Conservation (phyloP, 30 jellyfish, hydroid and myxozoan species). For the Aurelia aurita complex sp. Pacific region DNA sequence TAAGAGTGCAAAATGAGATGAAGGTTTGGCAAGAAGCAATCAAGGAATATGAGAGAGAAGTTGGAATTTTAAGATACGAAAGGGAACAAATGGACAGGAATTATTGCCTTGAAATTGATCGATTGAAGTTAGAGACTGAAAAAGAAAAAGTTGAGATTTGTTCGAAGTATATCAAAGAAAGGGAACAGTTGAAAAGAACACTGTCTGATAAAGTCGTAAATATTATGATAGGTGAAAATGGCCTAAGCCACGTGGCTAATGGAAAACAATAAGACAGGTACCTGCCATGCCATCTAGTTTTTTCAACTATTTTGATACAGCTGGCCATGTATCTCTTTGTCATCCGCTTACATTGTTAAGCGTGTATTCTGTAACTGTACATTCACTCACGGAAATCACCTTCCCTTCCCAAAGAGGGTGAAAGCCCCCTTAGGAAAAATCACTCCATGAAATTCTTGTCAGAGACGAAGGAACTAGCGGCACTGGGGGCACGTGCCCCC, state of each 20-base stretch:
- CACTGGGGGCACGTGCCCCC: no score
- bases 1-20: slow-evolving; percentile 58
- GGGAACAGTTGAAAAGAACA: slow-evolving; percentile 38
- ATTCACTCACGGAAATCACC: no score
- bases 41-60: slow-evolving; percentile 84
- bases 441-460: no score
- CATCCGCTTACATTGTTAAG: no score
- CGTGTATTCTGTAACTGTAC: no score
- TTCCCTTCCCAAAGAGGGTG: no score
- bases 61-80: slow-evolving; percentile 79
- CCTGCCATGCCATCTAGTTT: background rate
- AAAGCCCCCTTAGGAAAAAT: no score
- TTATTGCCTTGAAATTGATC: slow-evolving; percentile 84
- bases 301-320: background rate
- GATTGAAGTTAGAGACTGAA: slow-evolving; percentile 82
- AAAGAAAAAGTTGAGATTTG: slow-evolving; percentile 66
- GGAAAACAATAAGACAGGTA: background rate
- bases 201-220: slow-evolving; percentile 53
- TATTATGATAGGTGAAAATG: slow-evolving; percentile 18
- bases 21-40: slow-evolving; percentile 94
- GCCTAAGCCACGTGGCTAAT: slow-evolving; percentile 37
- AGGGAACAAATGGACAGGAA: slow-evolving; percentile 92
- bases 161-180: slow-evolving; percentile 55
- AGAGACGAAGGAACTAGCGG: no score
- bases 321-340: no score